Percentiles rank a stretch among this genome's conserved stretches.
phyloP scores from a whole-genome alignment of 2,797 vertebrate genomes.

The Pseudochirops corinnae region DNA sequence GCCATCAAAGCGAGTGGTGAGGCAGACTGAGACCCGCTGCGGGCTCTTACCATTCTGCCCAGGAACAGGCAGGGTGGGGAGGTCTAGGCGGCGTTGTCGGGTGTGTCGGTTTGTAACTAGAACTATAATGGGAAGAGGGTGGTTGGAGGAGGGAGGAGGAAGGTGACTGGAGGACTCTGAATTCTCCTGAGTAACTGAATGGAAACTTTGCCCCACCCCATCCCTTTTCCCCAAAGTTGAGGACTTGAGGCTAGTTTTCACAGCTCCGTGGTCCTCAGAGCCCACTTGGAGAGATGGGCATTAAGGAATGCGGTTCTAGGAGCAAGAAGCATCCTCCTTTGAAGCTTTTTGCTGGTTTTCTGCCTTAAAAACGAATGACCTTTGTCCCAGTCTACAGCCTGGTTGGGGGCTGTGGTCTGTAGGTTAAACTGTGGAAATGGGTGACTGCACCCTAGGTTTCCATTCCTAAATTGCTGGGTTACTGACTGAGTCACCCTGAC shows the following conservation, averaged over 20 bases:
- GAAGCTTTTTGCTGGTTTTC: not conserved
- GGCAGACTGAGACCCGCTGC: not conserved
- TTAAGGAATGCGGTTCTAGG: not conserved
- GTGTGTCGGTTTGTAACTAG: not conserved
- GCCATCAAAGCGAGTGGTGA: not conserved
- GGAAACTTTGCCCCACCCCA: not conserved
- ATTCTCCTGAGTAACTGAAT: not conserved
- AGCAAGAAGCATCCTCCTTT: not conserved
- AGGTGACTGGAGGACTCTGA: not conserved
- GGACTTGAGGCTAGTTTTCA: not conserved
- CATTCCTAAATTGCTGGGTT: not conserved
- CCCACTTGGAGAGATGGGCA: not conserved
- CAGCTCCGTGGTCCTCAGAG: not conserved
- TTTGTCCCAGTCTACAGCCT: not conserved
- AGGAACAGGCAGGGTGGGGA: not conserved
- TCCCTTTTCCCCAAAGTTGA: not conserved
- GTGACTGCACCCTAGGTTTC: not conserved
- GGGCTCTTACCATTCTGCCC: not conserved
- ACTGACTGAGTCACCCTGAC: constrained; percentile 20
- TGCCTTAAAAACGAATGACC: not conserved
- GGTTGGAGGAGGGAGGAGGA: not conserved
- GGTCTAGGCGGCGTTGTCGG: not conserved
- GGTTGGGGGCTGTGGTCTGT: not conserved
- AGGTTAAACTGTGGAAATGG: not conserved
- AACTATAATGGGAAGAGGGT: not conserved